Base-by-base conservation (phyloP, 2,888 invertebrate genomes). In the Gibbula magus region DNA sequence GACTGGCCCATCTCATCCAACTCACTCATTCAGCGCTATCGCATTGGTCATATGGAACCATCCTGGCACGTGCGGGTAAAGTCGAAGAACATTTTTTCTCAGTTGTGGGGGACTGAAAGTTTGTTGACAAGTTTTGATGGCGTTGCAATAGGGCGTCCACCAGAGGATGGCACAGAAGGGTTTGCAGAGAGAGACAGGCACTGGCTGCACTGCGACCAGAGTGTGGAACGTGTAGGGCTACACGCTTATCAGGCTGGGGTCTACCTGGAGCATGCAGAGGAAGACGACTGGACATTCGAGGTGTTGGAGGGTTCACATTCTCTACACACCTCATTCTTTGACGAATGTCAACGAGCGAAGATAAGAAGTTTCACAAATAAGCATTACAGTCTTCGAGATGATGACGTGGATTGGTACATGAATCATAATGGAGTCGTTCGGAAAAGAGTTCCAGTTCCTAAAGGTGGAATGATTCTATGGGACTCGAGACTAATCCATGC, bases 401-500 rank as follows among this genome's bases (percentile, higher is more conserved):
- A 83, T 7, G 86, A 89, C 25, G 66, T 86, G 2, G 81, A 86
- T 22, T 87, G 88, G 83, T 88, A 84, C 52, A 75, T 76, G 29
- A 52, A 79, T 4, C 83, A 83, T 53, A 88, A 87, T 2, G 89
- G 89, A 78, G 51, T 75, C 25, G 45, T 20, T 32, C 75, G 86
- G 2, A 86, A 83, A 73, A 82, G 89, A 22, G 84, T 91, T 16
- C 82, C 90, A 0, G 88, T 88, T 10, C 89, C 90, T 1, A 88
- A 88, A 80, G 91, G 91, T 0, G 90, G 89, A 4, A 86, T 91
- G 83, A 86, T 90, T 5, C 79, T 91, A 13, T 91, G 91, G 91
- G 91, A 91, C 70, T 90, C 91, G 0, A 81, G 91, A 66, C 84
- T 87, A 5, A 84, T 90, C 7, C 91, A 91, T 77, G 91, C 90